Evolutionary conservation across 2,888 invertebrate genomes (phyloP).

Genomic region (Dimorphilus gyrociliatus): DNA sequence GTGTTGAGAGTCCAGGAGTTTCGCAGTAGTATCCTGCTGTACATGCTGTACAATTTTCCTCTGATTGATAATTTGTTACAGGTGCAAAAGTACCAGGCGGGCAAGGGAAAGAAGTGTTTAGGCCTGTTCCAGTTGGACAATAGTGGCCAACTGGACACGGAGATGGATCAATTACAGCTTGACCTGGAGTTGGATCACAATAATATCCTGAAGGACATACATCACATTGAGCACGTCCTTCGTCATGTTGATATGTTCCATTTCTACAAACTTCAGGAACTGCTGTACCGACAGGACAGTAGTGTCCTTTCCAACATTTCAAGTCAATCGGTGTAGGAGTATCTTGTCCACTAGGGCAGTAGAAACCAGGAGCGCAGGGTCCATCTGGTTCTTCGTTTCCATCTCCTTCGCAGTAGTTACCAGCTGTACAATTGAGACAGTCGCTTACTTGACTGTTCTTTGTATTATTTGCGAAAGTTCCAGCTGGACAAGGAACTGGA

Average conservation of each 20-base stretch:
- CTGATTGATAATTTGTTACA: conserved; percentile 11
- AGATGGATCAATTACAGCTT: conserved; percentile 20
- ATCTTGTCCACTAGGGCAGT: conserved; percentile 29
- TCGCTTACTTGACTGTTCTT: conserved; percentile 16
- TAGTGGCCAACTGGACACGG: conserved; percentile 28
- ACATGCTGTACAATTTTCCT: conserved; percentile 17
- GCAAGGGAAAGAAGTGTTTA: conserved; percentile 21
- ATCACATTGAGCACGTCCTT: conserved; percentile 17
- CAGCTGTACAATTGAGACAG: conserved; percentile 25
- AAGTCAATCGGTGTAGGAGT: conserved; percentile 19
- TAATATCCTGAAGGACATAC: conserved; percentile 26
- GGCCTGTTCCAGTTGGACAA: conserved; percentile 25
- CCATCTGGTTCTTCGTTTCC: conserved; percentile 21
- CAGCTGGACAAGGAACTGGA: conserved; percentile 24
- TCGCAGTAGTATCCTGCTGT: conserved; percentile 28
- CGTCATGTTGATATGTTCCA: conserved; percentile 24
- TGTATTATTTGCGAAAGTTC: conserved; percentile 21
- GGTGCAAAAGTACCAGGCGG: conserved; percentile 25
- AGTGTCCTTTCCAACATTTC: conserved; percentile 23
- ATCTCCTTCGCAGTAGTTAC: conserved; percentile 26
- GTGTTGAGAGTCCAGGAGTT: conserved; percentile 16
- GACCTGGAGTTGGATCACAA: conserved; percentile 10
- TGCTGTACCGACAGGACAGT: conserved; percentile 18
- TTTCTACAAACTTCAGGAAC: conserved; percentile 22
- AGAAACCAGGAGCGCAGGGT: conserved; percentile 23